These are phyloP conservation scores for Ranitomeya imitator DNA, from an alignment of 2,113 vertebrate species.

Conservation along the genomic window DNA sequence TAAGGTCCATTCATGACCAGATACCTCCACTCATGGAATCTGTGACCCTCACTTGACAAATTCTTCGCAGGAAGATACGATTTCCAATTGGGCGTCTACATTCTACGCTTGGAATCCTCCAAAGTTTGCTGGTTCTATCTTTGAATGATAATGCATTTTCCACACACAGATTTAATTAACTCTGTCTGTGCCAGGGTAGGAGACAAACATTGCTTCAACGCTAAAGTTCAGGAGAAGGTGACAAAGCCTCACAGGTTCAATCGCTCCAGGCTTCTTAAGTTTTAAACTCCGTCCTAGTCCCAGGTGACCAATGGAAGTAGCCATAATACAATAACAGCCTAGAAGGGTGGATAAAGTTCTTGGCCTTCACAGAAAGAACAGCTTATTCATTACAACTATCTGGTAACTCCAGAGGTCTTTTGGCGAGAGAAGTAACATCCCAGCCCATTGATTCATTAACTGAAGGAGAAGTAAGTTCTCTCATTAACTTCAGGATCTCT, in stretches of 20 bases:
- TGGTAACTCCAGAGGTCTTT: conserved; percentile 37
- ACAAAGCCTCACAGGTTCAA: conserved; percentile 3
- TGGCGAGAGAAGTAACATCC: conserved; percentile 27
- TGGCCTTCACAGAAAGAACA: conserved; percentile 43
- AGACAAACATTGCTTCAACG: conserved; percentile 15
- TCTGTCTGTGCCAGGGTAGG: conserved; percentile 21
- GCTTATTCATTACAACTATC: conserved; percentile 48
- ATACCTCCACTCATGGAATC: not conserved
- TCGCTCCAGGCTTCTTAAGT: conserved; percentile 4
- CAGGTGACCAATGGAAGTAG: conserved; percentile 35
- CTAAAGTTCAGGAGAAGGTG: conserved; percentile 44
- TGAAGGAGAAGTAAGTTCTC: conserved; percentile 18
- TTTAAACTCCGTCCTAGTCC: too few species aligned
- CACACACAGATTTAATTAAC: conserved; percentile 32
- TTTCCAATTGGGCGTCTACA: conserved; percentile 18
- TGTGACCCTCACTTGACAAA: not conserved
- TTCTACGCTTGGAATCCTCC: not conserved
- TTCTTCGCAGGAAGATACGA: not conserved
- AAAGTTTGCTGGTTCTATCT: conserved; percentile 1
- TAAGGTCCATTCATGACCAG: not conserved
- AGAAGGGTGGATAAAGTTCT: conserved; percentile 43
- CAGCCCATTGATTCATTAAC: conserved; percentile 45
- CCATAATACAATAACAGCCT: conserved; percentile 42
- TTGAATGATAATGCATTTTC: conserved; percentile 43
- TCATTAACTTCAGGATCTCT: conserved; percentile 25